Evolutionary conservation across 2,113 vertebrate genomes (phyloP).

Genomic region (Albula glossodonta): DNA sequence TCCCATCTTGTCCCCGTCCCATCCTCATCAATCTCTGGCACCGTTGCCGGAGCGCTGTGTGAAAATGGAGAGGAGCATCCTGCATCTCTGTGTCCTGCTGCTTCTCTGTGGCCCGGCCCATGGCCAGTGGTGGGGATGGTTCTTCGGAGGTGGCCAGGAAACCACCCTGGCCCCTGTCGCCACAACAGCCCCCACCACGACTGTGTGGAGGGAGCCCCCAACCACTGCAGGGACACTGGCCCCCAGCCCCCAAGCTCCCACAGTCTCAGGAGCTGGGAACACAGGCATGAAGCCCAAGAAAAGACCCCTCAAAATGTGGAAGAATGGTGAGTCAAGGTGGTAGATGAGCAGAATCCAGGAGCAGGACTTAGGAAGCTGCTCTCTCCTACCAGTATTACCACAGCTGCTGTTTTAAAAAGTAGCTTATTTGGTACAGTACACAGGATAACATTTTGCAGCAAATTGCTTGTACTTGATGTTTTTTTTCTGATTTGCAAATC

Average conservation of each 20-base stretch:
- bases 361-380: neutral
- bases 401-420: neutral
- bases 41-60: neutral
- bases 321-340: neutral
- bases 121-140: conserved; percentile 41
- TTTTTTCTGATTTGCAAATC: neutral
- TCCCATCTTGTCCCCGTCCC: neutral
- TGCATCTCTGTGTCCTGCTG: conserved; percentile 14
- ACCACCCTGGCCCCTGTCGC: conserved; percentile 24
- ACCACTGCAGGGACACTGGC: neutral
- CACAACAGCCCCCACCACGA: neutral
- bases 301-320: conserved; percentile 4
- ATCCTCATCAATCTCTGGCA: neutral
- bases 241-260: no score
- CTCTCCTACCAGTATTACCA: neutral
- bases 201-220: neutral
- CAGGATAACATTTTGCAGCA: neutral
- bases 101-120: conserved; percentile 14
- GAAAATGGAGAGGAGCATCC: conserved; percentile 22
- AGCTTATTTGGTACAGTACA: neutral
- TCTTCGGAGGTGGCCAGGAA: conserved; percentile 21
- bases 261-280: neutral
- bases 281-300: neutral
- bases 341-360: neutral
- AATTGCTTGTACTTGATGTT: neutral